Evolutionary conservation across 2,113 vertebrate species (phyloP), one percentile per base, ranked within the genome.

Genomic region (Proteles cristata): DNA sequence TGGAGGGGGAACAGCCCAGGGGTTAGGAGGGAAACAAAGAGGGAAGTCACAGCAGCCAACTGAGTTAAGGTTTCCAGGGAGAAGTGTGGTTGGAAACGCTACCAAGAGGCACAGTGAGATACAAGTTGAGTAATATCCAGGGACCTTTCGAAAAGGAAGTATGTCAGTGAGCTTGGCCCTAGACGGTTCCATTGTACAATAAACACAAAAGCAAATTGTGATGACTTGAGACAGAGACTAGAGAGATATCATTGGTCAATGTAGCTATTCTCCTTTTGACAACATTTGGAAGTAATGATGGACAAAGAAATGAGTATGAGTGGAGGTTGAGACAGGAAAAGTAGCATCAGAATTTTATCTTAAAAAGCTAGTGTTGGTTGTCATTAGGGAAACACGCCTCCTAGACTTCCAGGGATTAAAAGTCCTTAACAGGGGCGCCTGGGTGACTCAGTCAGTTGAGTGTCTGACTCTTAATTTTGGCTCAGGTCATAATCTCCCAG

Each of bases 311-410:
- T 63, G 68, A 80, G 31, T 74, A 69, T 19, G 58, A 66, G 35
- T 73, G 17, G n/a, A 77, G 23, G 26, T 33, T 33, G 58, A 91
- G 19, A 55, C 68, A 65, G 12, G 81, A 84, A 80, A 84, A 74
- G 35, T 45, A 90, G 76, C 85, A 92, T 76, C 16, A 33, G 26
- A 94, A 65, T 92, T 81, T 92, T 69, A 85, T 16, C n/a, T 91
- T 84, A 39, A 73, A 88, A 94, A 66, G 17, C 43, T 88, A n/a
- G 11, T 8, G 2, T 82, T 71, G 26, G 4, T 61, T 74, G 28
- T 53, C 28, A 55, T 6, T 93, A 50, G 43, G 19, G 8, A 25
- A 35, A 48, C 48, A 35, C 73, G 33, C 5, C 53, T 90, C 50
- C 8, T 74, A 79, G 45, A 48, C 71, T 90, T 87, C 73, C 19